Evolutionary conservation across 2,113 vertebrate species (phyloP).

Genomic region (Oxygymnocypris stewartii): DNA sequence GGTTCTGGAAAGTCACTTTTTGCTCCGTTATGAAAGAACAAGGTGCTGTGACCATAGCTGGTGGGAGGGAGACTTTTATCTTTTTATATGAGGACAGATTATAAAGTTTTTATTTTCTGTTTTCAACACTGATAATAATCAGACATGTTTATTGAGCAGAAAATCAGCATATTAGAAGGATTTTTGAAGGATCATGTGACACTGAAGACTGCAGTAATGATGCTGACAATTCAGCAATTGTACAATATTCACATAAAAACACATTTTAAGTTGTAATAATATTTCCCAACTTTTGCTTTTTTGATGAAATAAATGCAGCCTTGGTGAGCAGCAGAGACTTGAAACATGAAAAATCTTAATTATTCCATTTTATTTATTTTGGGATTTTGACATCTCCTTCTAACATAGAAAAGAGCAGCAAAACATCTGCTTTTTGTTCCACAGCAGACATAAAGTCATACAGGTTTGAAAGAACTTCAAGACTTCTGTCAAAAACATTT

Average conservation of each 20-base stretch:
- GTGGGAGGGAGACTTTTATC: neutral
- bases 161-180: neutral
- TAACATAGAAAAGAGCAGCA: neutral
- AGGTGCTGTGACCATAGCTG: too few species aligned
- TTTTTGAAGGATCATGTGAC: neutral
- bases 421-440: neutral
- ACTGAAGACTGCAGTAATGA: neutral
- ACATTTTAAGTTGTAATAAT: neutral
- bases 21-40: neutral
- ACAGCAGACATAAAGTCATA: neutral
- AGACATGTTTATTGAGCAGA: neutral
- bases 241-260: neutral
- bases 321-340: neutral
- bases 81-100: neutral
- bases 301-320: neutral
- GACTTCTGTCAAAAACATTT: neutral
- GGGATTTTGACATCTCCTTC: neutral
- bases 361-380: neutral
- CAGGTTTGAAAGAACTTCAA: neutral
- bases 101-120: neutral
- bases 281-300: neutral
- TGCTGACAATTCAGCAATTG: neutral
- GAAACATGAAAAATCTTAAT: neutral
- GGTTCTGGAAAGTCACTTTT: neutral
- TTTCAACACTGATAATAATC: neutral